Base-by-base conservation (phyloP, 1,140 invertebrate genomes). In the Drosophila ambigua region DNA sequence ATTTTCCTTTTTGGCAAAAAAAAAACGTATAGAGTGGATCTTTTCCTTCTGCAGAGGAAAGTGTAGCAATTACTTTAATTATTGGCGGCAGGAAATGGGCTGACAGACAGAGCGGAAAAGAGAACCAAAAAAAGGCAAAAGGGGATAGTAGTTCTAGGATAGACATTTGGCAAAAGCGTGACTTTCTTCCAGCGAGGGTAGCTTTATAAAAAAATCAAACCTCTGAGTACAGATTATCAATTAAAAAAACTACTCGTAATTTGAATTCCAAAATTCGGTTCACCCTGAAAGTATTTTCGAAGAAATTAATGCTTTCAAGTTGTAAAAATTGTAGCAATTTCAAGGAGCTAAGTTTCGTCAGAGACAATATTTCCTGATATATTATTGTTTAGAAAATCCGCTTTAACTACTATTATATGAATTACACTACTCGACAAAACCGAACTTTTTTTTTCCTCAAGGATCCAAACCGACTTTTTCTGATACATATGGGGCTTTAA, bases 41-140 rank as follows among this genome's bases (percentile, higher is more conserved):
- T 44, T 51, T 44, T 26, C 57, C 45, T 48, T 6, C 60, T 76
- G 74, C 66, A 65, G 78, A 82, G 57, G 75, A 69, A 88, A 87
- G 83, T 88, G 82, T 87, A 69, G 82, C 82, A 87, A 87, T 87
- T 87, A 87, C 82, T 88, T 87, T 87, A 87, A 87, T 87, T 87
- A 87, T 87, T 87, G 82, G 82, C 83, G 83, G 83, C 83, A 87
- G 82, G 82, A 85, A 85, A 87, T 71, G 82, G 82, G 74, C 81
- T 85, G 82, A 85, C 82, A 85, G 82, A 87, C 82, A 68, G 68
- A 55, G 55, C 77, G 63, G 52, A 73, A 57, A 53, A 76, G 51
- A 58, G 60, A 54, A 65, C 51, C 43, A 41, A 44, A 50, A 59
- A 60, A 60, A 43, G 41, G 11, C 44, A 48, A 58, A 45, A 44